Evolutionary conservation across 1,140 invertebrate genomes (phyloP).

Genomic region (Theocolax elegans): DNA sequence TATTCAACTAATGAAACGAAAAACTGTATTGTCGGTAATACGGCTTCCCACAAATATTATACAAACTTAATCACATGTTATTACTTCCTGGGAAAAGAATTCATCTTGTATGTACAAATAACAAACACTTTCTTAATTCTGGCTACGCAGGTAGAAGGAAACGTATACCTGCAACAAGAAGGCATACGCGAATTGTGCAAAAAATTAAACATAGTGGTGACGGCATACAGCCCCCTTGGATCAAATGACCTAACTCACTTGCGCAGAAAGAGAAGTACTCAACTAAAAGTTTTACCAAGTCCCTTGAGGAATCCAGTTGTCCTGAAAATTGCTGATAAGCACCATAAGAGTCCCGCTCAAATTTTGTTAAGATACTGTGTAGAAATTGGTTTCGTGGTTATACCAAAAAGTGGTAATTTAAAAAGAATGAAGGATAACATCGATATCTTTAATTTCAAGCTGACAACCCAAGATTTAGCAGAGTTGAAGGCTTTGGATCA

Average conservation of each 20-base stretch:
- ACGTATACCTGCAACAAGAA: slow-evolving; percentile 85
- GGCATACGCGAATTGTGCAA: slow-evolving; percentile 80
- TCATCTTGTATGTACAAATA: no score
- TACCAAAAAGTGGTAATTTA: slow-evolving; percentile 85
- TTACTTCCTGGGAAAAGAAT: no score
- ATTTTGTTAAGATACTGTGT: slow-evolving; percentile 79
- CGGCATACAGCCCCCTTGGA: slow-evolving; percentile 86
- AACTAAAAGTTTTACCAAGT: slow-evolving; percentile 70
- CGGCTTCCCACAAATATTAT: no score
- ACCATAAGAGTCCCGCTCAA: slow-evolving; percentile 81
- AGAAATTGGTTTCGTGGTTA: slow-evolving; percentile 78
- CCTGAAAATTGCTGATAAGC: slow-evolving; percentile 72
- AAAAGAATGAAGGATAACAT: slow-evolving; percentile 71
- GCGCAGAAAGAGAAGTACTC: slow-evolving; percentile 1
- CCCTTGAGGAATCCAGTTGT: slow-evolving; percentile 77
- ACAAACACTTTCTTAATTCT: no score
- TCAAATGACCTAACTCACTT: slow-evolving; percentile 68
- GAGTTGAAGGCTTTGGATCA: slow-evolving; percentile 65
- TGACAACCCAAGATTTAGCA: slow-evolving; percentile 68
- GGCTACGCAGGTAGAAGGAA: slow-evolving; percentile 86
- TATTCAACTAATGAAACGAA: no score
- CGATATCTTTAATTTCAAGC: slow-evolving; percentile 63
- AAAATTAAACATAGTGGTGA: slow-evolving; percentile 77
- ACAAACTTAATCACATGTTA: no score
- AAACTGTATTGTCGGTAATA: slow-evolving; percentile 48